Conservation (phyloP, 2,888 invertebrate genomes). For the Sicus ferrugineus region DNA sequence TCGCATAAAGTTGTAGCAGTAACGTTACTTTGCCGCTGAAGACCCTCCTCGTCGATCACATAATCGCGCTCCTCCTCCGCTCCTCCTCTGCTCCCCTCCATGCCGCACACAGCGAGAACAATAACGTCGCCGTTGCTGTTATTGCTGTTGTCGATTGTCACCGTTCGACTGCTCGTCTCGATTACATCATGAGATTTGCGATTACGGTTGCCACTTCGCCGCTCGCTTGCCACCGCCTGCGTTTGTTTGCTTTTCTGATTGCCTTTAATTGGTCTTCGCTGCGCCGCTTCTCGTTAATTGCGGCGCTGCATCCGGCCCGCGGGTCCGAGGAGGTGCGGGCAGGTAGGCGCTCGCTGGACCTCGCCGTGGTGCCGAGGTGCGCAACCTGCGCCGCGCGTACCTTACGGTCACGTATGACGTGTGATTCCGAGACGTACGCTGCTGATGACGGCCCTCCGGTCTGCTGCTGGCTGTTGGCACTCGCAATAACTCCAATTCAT, state of each 20-base stretch:
- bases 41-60: neutral
- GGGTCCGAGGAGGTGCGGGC: neutral
- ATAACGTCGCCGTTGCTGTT: neutral
- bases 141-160: neutral
- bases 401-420: neutral
- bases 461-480: neutral
- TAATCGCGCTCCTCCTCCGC: neutral
- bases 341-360: neutral
- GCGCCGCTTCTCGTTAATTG: constrained; percentile 1
- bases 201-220: neutral
- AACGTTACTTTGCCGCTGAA: neutral
- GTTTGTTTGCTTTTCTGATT: neutral
- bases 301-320: neutral
- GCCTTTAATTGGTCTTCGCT: constrained; percentile 4
- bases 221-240: neutral
- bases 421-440: neutral
- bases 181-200: constrained; percentile 14
- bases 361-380: neutral
- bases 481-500: neutral
- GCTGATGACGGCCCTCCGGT: neutral
- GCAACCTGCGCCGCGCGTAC: neutral
- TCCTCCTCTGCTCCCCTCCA: neutral
- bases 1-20: neutral
- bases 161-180: neutral
- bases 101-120: neutral